These are phyloP conservation scores for Brachyopa scutellaris DNA, from an alignment of 2,888 invertebrate genomes.

Conservation along the genomic window DNA sequence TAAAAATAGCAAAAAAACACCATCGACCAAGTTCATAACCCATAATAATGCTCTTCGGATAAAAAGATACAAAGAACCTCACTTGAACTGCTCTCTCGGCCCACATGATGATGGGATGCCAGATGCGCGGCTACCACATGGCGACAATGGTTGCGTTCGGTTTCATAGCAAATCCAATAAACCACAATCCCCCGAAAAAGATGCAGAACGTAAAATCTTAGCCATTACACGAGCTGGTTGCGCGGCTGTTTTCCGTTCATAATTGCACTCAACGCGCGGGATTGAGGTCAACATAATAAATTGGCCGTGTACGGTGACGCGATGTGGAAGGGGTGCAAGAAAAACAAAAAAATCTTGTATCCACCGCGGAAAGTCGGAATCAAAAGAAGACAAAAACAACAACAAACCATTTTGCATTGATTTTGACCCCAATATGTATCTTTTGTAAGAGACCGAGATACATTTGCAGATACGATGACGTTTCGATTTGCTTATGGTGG, in stretches of 20 bases:
- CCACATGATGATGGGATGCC: slow-evolving; percentile 59
- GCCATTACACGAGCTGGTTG: slow-evolving; percentile 28
- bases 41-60: slow-evolving; percentile 46
- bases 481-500: slow-evolving; percentile 3
- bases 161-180: slow-evolving; percentile 23
- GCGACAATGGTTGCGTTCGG: slow-evolving; percentile 1
- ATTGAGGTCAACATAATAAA: slow-evolving; percentile 67
- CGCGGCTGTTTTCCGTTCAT: slow-evolving; percentile 20
- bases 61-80: slow-evolving; percentile 7
- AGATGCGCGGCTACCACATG: slow-evolving; percentile 37
- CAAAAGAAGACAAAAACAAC: neutral
- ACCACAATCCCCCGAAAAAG: slow-evolving; percentile 17
- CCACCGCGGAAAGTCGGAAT: slow-evolving; percentile 22
- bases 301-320: slow-evolving; percentile 13
- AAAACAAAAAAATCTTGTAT: slow-evolving; percentile 21
- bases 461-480: slow-evolving; percentile 11
- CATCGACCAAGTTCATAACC: slow-evolving; percentile 62
- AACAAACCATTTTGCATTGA: slow-evolving; percentile 41
- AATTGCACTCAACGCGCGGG: slow-evolving; percentile 48
- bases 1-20: slow-evolving; percentile 63
- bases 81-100: slow-evolving; percentile 27
- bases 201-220: slow-evolving; percentile 42
- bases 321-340: slow-evolving; percentile 25
- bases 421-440: slow-evolving; percentile 61
- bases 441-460: neutral